Percentiles rank a stretch among this genome's conserved stretches.
Conservation (phyloP, 2,113 vertebrate genomes). For the Atherinomorus stipes region DNA sequence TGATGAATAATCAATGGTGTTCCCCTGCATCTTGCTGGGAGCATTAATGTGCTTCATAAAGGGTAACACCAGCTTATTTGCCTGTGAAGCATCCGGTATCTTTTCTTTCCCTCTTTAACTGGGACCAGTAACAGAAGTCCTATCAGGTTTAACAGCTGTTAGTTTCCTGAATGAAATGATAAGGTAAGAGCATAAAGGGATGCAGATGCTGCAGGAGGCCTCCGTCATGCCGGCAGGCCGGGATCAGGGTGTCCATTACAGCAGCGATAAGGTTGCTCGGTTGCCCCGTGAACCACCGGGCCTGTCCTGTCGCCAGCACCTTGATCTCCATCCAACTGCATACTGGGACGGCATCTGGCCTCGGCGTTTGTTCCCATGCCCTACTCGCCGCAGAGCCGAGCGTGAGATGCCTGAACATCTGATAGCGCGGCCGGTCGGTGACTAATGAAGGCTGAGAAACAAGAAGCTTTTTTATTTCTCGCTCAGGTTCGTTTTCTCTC, state of each 20-base stretch:
- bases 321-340: slow-evolving; percentile 75
- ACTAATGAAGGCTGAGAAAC: background rate
- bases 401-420: slow-evolving; percentile 38
- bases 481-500: slow-evolving; percentile 20
- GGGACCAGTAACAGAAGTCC: too few species aligned
- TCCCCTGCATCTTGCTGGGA: background rate
- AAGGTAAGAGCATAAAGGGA: background rate
- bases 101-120: background rate
- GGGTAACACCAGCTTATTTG: background rate
- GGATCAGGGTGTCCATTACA: slow-evolving; percentile 53
- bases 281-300: slow-evolving; percentile 55
- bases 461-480: slow-evolving; percentile 1
- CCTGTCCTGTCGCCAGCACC: slow-evolving; percentile 61
- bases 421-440: slow-evolving; percentile 20
- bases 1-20: background rate
- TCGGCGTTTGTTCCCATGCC: slow-evolving; percentile 60
- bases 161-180: background rate
- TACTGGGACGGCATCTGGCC: slow-evolving; percentile 75
- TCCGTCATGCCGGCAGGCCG: slow-evolving; percentile 19
- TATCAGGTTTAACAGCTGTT: background rate
- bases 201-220: background rate
- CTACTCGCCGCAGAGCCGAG: slow-evolving; percentile 33
- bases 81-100: background rate
- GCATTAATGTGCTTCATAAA: background rate
- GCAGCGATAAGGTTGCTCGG: slow-evolving; percentile 59